Percentiles rank a stretch among this genome's conserved stretches.
phyloP scores from a whole-genome alignment of 1,140 invertebrate genomes.

The Leptonema lineaticorne region DNA sequence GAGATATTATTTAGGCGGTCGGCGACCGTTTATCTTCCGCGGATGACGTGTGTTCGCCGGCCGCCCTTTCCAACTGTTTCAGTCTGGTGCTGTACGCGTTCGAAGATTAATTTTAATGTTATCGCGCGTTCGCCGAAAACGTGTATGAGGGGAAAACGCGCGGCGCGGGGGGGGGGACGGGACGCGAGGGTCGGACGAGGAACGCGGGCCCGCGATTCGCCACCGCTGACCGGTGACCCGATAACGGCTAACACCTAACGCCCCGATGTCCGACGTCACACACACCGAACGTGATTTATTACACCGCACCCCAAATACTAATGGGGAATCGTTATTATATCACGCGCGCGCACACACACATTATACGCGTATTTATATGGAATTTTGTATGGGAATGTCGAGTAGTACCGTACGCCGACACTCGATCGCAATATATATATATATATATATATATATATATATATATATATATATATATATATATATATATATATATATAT shows the following conservation, averaged over 20 bases:
- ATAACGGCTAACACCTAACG: no score
- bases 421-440: neutral
- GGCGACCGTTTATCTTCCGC: slow-evolving; percentile 28
- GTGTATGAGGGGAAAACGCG: neutral
- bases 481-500: no score
- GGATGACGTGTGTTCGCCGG: slow-evolving; percentile 25
- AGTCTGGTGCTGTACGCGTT: neutral
- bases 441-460: neutral
- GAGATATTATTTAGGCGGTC: slow-evolving; percentile 31
- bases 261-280: slow-evolving; percentile 23
- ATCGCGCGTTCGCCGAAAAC: slow-evolving; percentile 11
- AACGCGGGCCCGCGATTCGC: neutral
- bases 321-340: slow-evolving; percentile 22
- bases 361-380: neutral
- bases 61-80: neutral
- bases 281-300: slow-evolving; percentile 29
- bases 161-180: neutral
- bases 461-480: neutral
- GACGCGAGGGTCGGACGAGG: neutral
- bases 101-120: slow-evolving; percentile 33
- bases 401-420: no score
- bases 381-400: no score
- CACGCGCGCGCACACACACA: neutral
- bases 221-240: neutral
- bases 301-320: neutral